Conservation (phyloP, 2,888 invertebrate genomes). For the Xanthorhoe spadicearia region DNA sequence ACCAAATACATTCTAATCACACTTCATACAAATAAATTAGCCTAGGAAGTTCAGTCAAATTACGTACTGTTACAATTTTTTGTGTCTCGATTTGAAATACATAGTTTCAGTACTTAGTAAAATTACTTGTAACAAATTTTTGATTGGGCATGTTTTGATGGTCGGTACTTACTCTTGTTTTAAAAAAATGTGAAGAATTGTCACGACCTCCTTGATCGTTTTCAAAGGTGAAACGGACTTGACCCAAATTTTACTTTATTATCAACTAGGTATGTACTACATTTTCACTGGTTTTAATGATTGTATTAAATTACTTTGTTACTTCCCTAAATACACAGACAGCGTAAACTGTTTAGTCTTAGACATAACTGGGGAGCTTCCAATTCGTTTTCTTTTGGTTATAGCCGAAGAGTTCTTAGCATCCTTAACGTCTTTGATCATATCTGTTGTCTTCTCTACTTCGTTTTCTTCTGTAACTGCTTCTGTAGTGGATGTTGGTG, state of each 20-base stretch:
- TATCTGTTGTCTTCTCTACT: conserved; percentile 31
- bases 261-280: too few relatives aligned
- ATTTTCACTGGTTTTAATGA: background rate
- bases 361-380: conserved; percentile 29
- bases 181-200: too few relatives aligned
- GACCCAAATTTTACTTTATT: background rate
- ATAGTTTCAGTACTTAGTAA: background rate
- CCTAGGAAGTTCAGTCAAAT: conserved; percentile 26
- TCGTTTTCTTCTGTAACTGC: conserved; percentile 16
- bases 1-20: conserved; percentile 27
- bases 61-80: conserved; percentile 5
- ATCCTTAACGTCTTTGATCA: conserved; percentile 24
- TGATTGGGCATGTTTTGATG: too few relatives aligned
- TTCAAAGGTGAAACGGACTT: background rate
- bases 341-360: conserved; percentile 35
- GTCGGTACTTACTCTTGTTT: too few relatives aligned
- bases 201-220: background rate
- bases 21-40: conserved; percentile 24
- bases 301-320: background rate
- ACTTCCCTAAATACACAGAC: conserved; percentile 33
- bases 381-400: conserved; percentile 31
- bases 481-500: conserved; percentile 39
- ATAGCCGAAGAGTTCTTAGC: conserved; percentile 18
- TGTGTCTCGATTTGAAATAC: background rate
- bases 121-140: background rate